Conservation (phyloP, 2,113 vertebrate species). For the Vulpes ferrilata region DNA sequence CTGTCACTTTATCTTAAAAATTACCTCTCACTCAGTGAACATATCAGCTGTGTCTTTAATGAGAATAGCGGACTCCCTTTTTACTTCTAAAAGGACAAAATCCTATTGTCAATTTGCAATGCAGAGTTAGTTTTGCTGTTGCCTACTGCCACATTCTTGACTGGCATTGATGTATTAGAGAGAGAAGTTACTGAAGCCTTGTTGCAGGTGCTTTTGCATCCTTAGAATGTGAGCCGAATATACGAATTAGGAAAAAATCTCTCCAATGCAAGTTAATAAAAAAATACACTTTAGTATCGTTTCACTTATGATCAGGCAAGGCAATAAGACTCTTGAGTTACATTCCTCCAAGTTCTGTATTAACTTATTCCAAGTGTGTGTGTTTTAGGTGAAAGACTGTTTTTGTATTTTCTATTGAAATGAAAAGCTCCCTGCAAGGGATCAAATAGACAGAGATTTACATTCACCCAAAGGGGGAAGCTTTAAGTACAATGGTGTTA, state of each 20-base stretch:
- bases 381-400: constrained; percentile 44
- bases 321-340: neutral
- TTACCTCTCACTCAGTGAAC: neutral
- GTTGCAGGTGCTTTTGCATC: constrained; percentile 11
- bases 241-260: constrained; percentile 23
- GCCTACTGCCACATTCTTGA: constrained; percentile 42
- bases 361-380: constrained; percentile 11
- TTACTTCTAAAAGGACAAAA: constrained; percentile 14
- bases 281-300: constrained; percentile 24
- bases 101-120: neutral
- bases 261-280: constrained; percentile 17
- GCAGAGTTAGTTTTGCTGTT: neutral
- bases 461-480: neutral
- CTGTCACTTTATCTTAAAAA: neutral
- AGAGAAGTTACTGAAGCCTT: neutral
- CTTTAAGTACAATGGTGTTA: constrained; percentile 28
- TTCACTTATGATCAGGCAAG: constrained; percentile 62
- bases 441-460: constrained; percentile 54
- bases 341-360: neutral
- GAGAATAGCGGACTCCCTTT: constrained; percentile 1
- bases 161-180: neutral
- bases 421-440: constrained; percentile 35
- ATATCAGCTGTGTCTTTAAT: neutral
- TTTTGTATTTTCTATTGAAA: constrained; percentile 58
- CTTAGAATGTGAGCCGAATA: constrained; percentile 59